Conservation (phyloP, 1,140 invertebrate genomes). For the Pseudomyrmex dendroicus region DNA sequence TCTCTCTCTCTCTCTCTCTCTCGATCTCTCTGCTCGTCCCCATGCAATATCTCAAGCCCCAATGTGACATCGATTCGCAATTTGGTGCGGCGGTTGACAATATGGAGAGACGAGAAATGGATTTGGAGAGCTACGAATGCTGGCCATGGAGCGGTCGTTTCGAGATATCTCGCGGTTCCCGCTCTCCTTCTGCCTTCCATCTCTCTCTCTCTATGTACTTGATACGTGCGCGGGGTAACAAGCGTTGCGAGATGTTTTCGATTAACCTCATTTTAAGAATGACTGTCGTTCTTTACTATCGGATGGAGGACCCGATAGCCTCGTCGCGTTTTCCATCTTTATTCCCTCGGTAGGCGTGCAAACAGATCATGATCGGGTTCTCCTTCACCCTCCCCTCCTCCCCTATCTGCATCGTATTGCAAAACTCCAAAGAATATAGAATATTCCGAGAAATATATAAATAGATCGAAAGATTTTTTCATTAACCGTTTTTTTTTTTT, state of each 20-base stretch:
- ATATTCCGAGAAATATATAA: neutral
- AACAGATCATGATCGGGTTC: conserved; percentile 66
- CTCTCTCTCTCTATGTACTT: conserved; percentile 4
- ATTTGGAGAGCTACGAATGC: conserved; percentile 60
- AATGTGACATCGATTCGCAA: conserved; percentile 72
- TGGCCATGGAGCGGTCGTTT: conserved; percentile 55
- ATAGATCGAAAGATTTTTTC: too few relatives aligned
- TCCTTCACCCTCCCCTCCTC: conserved; percentile 10
- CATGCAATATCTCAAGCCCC: conserved; percentile 47
- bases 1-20: too few relatives aligned
- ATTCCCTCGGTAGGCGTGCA: conserved; percentile 62
- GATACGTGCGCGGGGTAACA: conserved; percentile 64
- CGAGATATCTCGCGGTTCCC: conserved; percentile 57
- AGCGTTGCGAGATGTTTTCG: conserved; percentile 67
- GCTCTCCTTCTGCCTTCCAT: neutral
- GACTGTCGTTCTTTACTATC: conserved; percentile 63
- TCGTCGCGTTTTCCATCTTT: conserved; percentile 68
- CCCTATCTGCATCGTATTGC: neutral
- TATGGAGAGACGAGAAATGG: conserved; percentile 64
- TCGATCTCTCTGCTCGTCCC: neutral
- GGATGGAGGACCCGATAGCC: conserved; percentile 65
- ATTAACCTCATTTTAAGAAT: conserved; percentile 75
- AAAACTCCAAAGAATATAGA: conserved; percentile 31
- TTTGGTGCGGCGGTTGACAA: conserved; percentile 67
- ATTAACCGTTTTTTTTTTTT: too few relatives aligned